Percentiles rank a stretch among this genome's conserved stretches.
Conservation (phyloP, 2,797 vertebrate species). For the Pogoniulus pusillus region DNA sequence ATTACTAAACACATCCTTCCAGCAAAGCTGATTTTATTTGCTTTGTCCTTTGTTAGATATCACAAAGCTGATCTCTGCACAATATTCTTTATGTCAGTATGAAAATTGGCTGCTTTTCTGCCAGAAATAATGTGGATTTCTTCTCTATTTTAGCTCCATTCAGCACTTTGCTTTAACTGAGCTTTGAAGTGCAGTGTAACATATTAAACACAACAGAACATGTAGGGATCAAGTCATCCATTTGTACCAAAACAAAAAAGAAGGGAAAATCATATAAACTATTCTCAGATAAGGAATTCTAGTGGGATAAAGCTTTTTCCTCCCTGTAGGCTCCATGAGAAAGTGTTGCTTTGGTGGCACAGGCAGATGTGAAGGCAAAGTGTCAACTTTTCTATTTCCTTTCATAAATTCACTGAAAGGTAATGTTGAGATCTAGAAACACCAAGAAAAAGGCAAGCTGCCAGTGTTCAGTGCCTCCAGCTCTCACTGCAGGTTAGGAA, state of each 20-base stretch:
- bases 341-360: neutral
- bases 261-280: neutral
- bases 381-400: neutral
- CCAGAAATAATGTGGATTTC: neutral
- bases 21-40: slow-evolving; percentile 20
- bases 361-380: neutral
- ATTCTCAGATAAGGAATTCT: neutral
- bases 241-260: neutral
- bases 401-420: neutral
- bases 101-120: neutral
- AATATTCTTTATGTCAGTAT: slow-evolving; percentile 12
- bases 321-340: neutral
- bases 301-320: neutral
- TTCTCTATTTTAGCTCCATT: neutral
- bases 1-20: neutral
- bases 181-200: neutral
- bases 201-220: neutral
- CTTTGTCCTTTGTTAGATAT: slow-evolving; percentile 11
- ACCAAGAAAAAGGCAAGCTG: neutral
- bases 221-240: rapidly evolving
- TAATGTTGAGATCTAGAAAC: neutral
- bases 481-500: neutral
- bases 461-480: neutral
- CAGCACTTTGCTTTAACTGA: neutral
- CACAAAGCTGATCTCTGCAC: neutral